These are phyloP conservation scores for Pyxicephalus adspersus DNA, from an alignment of 2,113 vertebrate genomes.

Conservation along the genomic window DNA sequence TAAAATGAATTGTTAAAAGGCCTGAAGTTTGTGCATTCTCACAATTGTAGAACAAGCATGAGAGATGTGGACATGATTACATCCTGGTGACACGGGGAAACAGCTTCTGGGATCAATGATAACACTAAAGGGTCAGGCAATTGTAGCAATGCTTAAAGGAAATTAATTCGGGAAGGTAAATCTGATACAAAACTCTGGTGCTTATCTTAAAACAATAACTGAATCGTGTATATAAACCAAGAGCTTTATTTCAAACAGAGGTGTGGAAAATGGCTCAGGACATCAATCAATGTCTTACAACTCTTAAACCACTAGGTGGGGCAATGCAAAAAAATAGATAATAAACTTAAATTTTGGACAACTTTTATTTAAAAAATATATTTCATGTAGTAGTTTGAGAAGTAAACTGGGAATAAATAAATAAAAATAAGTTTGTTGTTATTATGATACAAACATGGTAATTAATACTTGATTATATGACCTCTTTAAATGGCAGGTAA, in stretches of 20 bases:
- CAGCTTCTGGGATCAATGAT: conserved; percentile 81
- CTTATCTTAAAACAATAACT: conserved; percentile 71
- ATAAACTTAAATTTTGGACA: no score
- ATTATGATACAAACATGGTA: no score
- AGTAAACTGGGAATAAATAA: no score
- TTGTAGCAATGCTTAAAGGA: conserved; percentile 73
- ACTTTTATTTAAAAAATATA: no score
- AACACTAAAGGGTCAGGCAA: conserved; percentile 86
- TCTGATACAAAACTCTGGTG: conserved; percentile 74
- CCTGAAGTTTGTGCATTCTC: conserved; percentile 72
- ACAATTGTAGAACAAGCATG: conserved; percentile 82
- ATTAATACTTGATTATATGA: no score
- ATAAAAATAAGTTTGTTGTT: no score
- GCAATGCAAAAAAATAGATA: not conserved
- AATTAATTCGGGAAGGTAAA: conserved; percentile 80
- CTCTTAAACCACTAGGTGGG: conserved; percentile 1
- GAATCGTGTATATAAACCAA: not conserved
- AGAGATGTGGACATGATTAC: conserved; percentile 91
- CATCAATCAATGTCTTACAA: not conserved
- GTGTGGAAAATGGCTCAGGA: not conserved
- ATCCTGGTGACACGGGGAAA: conserved; percentile 82
- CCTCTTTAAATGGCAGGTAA: no score
- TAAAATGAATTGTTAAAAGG: conserved; percentile 55
- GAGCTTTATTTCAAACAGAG: not conserved
- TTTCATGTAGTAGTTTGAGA: no score